Percentiles rank a stretch among this genome's conserved stretches.
Evolutionary conservation across 2,797 vertebrate genomes (phyloP).

Genomic region (Menidia menidia): DNA sequence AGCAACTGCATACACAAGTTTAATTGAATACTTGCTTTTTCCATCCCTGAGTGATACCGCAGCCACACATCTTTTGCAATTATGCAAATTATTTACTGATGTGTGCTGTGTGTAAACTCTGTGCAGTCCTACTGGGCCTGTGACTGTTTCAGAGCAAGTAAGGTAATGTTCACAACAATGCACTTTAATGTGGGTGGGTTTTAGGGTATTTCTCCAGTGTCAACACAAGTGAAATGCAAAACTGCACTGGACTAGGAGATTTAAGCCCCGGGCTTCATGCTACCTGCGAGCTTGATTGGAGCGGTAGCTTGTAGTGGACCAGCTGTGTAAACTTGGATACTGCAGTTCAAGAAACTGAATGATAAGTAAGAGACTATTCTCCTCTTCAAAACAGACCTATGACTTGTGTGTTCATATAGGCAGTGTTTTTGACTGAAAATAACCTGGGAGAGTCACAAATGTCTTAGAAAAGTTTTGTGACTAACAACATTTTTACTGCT

Average conservation of each 20-base stretch:
- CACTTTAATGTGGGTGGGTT: neutral
- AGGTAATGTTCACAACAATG: neutral
- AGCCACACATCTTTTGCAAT: neutral
- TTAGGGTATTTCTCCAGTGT: neutral
- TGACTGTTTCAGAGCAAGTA: neutral
- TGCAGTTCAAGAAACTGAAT: neutral
- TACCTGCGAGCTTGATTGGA: neutral
- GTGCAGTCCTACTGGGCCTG: neutral
- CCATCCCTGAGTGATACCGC: neutral
- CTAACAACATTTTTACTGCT: too few species aligned
- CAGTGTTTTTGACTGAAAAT: too few species aligned
- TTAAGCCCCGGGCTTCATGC: neutral
- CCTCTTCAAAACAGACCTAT: too few species aligned
- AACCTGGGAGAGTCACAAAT: too few species aligned
- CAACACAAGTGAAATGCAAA: neutral
- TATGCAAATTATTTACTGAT: neutral
- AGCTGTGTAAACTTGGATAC: neutral
- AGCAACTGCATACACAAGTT: neutral
- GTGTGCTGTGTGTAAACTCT: neutral
- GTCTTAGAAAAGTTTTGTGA: too few species aligned
- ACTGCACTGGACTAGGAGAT: neutral
- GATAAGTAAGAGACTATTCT: too few species aligned
- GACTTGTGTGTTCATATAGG: too few species aligned
- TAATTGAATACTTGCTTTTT: neutral
- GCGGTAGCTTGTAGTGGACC: neutral